Evolutionary conservation across 2,797 vertebrate genomes (phyloP), one percentile per base, ranked within the genome.

Genomic region (Benthosema pterotum): DNA sequence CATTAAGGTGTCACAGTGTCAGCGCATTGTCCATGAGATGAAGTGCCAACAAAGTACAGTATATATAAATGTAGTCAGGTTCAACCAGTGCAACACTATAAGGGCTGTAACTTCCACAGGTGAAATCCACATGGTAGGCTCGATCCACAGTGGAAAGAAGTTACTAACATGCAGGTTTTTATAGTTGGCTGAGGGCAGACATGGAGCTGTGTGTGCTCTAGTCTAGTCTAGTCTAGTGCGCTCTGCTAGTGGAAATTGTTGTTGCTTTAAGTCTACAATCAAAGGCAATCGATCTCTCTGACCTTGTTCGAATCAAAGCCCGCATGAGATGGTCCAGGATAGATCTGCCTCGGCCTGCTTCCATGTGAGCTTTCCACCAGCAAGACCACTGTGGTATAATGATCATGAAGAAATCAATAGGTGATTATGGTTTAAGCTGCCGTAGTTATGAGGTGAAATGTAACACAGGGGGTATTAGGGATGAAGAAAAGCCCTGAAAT

Each of bases 221-320:
- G n/a, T n/a, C n/a, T n/a, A n/a, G n/a, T n/a, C n/a, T n/a, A n/a
- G n/a, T n/a, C n/a, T n/a, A 72, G 77, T 13, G 59, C 5, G 60
- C 66, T 64, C 54, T 11, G 38, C 52, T 17, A 65, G 45, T 65
- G 80, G 79, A 79, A 70, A 70, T 13, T 11, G 67, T 60, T 66
- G 65, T 65, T 73, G 78, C 76, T 82, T 60, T 63, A 67, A 75
- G 65, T 65, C 72, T 74, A 55, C 2, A 47, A 84, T 84, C 78
- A 81, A 72, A 83, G 56, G 15, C 28, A 65, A 83, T 86, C 59
- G 64, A 86, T 83, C 77, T 56, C 52, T 62, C 65, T 89, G 84
- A 89, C 87, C 79, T 84, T 84, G 82, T 84, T 83, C 1, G 11
- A 57, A 81, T 82, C 77, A 83, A 78, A 84, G 74, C 59, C 65